Conservation (phyloP, 2,113 vertebrate species). For the Canis aureus region DNA sequence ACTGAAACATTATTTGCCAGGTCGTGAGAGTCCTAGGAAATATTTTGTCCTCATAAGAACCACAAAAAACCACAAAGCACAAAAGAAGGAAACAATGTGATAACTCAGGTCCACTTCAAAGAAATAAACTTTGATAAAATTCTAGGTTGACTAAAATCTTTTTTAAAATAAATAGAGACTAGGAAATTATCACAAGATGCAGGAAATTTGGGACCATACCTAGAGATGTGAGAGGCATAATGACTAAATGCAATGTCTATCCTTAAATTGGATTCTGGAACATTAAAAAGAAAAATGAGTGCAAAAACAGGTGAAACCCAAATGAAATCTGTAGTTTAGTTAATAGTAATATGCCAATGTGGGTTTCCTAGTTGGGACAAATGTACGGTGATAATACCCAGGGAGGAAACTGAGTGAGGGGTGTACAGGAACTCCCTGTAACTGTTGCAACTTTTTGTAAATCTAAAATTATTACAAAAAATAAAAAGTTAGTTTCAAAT, state of each 20-base stretch:
- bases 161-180: background rate
- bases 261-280: background rate
- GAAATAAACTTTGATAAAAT: background rate
- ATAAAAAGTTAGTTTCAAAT: conserved; percentile 42
- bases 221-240: background rate
- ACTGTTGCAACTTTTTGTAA: background rate
- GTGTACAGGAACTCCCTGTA: background rate
- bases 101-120: background rate
- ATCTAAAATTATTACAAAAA: conserved; percentile 40
- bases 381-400: too few relatives aligned
- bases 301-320: background rate
- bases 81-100: background rate
- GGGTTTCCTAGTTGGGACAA: conserved; percentile 31
- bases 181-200: background rate
- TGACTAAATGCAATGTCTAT: background rate
- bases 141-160: background rate
- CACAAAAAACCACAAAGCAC: background rate
- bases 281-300: background rate
- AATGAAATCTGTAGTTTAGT: background rate
- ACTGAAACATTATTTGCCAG: background rate
- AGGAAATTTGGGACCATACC: background rate
- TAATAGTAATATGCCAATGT: background rate
- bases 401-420: background rate
- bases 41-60: background rate
- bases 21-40: background rate